Base-by-base conservation (phyloP, 2,113 vertebrate species). In the Equus quagga region DNA sequence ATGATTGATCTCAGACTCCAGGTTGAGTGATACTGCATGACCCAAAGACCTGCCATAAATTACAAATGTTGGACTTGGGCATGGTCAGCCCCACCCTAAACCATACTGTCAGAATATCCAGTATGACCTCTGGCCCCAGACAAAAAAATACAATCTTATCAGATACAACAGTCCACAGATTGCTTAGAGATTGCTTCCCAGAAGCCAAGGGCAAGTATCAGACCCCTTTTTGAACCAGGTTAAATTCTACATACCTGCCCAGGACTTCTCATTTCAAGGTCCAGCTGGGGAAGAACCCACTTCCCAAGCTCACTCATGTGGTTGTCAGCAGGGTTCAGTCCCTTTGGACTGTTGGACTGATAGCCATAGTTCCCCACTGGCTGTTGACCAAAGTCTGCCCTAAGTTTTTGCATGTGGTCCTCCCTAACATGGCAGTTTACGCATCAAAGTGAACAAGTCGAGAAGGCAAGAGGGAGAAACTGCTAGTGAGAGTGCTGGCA, bases 1-100 rank as follows among this genome's bases (percentile, higher is more conserved):
- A 26, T 65, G 72, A 19, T 41, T 95, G 64, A 93, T 95, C 84
- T 92, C 70, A 73, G 9, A 89, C 62, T 72, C 36, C 76, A 83
- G 31, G 8, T 2, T n/a, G 41, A 89, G 60, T 69, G 60, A 76
- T 67, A 82, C 8, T 3, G n/a, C 5, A 33, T 75, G 69, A 84
- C 33, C 18, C 26, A 56, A 89, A 78, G 24, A 3, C 18, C 36
- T 8, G 67, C 26, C 33, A 33, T 93, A 84, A 93, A n/a, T 83
- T 28, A 84, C 6, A 44, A 54, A 18, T 49, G 5, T 81, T 83
- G 51, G 46, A 78, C 15, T 69, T 31, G 58, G 51, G 12, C 67
- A 64, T 67, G 21, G 81, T 15, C 15, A 89, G 36, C 26, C 6
- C 15, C 11, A 87, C 8, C 8, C 79, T 18, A 93, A 54, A 64